These are phyloP conservation scores for Prenolepis imparis DNA, from an alignment of 2,888 invertebrate species.

Conservation along the genomic window DNA sequence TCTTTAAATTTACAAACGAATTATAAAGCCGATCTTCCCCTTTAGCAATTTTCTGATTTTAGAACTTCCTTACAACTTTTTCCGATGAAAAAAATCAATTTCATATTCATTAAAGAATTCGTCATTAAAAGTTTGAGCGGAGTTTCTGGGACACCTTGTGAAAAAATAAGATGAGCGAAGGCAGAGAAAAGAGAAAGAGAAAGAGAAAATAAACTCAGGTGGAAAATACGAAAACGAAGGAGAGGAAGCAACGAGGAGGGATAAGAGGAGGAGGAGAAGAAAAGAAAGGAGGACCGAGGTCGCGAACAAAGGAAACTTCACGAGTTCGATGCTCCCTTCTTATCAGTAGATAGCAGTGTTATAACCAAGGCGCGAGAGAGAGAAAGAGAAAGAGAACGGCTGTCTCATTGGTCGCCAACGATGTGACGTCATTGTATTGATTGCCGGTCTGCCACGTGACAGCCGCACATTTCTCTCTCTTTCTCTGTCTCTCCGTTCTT, in stretches of 20 bases:
- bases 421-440: constrained; percentile 71
- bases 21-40: neutral
- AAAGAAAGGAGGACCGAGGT: constrained; percentile 15
- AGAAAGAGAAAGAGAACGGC: neutral
- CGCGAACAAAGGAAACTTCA: constrained; percentile 70
- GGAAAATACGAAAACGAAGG: constrained; percentile 1
- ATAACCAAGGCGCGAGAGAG: constrained; percentile 51
- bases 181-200: neutral
- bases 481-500: constrained; percentile 26
- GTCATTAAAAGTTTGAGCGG: constrained; percentile 10
- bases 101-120: neutral
- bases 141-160: neutral
- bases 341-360: constrained; percentile 78
- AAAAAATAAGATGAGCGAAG: constrained; percentile 19
- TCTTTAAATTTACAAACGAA: neutral
- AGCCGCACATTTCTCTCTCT: constrained; percentile 41
- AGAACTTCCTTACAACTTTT: neutral
- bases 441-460: constrained; percentile 65
- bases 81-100: neutral
- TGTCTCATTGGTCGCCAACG: constrained; percentile 61
- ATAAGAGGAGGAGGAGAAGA: constrained; percentile 1
- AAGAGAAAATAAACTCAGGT: constrained; percentile 42
- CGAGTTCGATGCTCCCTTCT: constrained; percentile 83
- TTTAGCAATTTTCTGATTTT: neutral
- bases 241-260: neutral